Base-by-base conservation (phyloP, 2,888 invertebrate genomes). In the Caenorhabditis doughertyi region DNA sequence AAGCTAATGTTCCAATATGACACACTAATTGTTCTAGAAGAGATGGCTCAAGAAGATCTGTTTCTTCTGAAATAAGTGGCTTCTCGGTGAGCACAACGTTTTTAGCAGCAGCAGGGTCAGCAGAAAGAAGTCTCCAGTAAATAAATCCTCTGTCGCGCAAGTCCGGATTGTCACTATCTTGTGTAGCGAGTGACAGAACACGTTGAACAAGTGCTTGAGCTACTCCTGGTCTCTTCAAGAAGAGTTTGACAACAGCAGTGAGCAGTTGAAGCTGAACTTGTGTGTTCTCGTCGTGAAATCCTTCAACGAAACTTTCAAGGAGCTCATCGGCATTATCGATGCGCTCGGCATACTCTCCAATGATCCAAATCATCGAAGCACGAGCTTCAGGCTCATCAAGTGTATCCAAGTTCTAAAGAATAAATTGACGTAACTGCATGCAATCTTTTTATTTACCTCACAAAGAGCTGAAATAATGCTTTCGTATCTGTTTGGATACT, bases 401-500 rank as follows among this genome's bases (percentile, higher is more conserved):
- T 0, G 99, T 99, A 92, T 99, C 99, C 87, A 99, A 93, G 93
- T 99, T 99, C 93, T 85, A 53, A 55, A 84, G 62, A 23, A 39
- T 1, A 47, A 3, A 18, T 47, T 47, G 18, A 4, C 47, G 0
- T 29, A 2, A 25, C 16, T 18, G 16, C 5, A 49, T n/a, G 4
- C 4, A 32, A 13, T 39, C 39, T 9, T 9, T 32, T 32, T 32
- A 25, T 21, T 49, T 21, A 84, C 85, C 74, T 99, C 99, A 92
- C 99, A 99, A 7, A 99, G 94, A 0, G 98, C 99, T 83, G 98
- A 97, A 92, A 99, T 99, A 92, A 99, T 99, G 92, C 97, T 98
- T 93, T 99, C 99, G 92, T 99, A 99, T 92, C 99, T 98, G 93
- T 99, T 99, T 11, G 99, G 99, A 93, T 99, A 99, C 93, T 99